phyloP scores from a whole-genome alignment of 2,797 vertebrate genomes.

The Sciaenops ocellatus region DNA sequence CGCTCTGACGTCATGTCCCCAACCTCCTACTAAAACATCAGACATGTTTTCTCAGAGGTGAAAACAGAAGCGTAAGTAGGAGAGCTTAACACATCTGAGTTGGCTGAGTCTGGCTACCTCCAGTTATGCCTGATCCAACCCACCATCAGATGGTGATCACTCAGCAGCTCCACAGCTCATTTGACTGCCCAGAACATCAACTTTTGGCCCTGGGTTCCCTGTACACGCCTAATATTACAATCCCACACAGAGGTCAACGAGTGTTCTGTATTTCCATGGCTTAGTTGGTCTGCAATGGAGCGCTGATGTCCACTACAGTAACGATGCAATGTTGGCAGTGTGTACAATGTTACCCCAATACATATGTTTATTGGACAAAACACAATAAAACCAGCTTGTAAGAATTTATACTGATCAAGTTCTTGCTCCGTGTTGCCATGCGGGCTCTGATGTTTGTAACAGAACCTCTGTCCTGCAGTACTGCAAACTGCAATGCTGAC shows the following conservation, averaged over 20 bases:
- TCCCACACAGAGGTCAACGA: background rate
- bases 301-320: background rate
- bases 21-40: conserved; percentile 21
- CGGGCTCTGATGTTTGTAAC: background rate
- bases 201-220: background rate
- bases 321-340: background rate
- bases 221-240: background rate
- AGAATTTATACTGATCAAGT: background rate
- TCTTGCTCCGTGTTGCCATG: background rate
- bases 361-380: background rate
- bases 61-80: conserved; percentile 11
- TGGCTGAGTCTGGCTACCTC: background rate
- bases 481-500: background rate
- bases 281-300: background rate
- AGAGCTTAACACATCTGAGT: conserved; percentile 37
- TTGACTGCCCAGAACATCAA: conserved; percentile 21
- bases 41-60: conserved; percentile 24
- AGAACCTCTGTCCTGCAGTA: background rate
- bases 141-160: conserved; percentile 11
- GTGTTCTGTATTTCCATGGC: conserved; percentile 29
- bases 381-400: background rate
- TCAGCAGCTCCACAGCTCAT: conserved; percentile 6
- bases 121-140: conserved; percentile 9
- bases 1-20: conserved; percentile 43
- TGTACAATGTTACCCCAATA: background rate